Evolutionary conservation across 2,113 vertebrate species (phyloP), one percentile per base, ranked within the genome.

Genomic region (Electrona antarctica): DNA sequence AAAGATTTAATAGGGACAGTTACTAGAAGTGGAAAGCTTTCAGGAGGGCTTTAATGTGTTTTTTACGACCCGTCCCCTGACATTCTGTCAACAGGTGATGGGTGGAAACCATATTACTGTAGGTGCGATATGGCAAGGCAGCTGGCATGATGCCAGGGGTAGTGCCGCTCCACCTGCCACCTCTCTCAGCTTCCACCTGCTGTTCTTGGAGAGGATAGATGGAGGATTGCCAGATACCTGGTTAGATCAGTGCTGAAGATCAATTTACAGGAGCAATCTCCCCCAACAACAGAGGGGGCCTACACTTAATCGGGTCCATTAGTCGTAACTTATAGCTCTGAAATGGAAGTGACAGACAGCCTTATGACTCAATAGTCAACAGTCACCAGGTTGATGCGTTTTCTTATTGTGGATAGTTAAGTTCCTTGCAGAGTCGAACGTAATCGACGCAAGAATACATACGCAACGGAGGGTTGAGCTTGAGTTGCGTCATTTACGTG

Each of bases 181-280:
- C 79, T 85, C 76, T 71, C 7, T 10, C 28, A 68, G 68, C 15
- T 61, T 64, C 79, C 59, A 74, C 67, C 81, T 73, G 75, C 71
- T 64, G 67, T 80, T 83, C 33, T 69, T 11, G 1, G 4, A 0
- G 56, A 76, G 78, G 68, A 41, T 41, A 67, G 61, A 2, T 7
- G 11, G 58, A 60, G 52, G 12, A 7, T 61, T 69, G 69, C 54
- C 75, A 55, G 66, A 46, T 45, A 58, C 64, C 21, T 73, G 59
- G 46, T 64, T 33, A 50, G 57, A 46, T 60, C 2, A n/a, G 69
- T 52, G 72, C 47, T 21, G 65, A 82, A 71, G 71, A 77, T 73
- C 50, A 77, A 71, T 51, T 60, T 67, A 60, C 68, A 67, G 75
- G 67, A 67, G 65, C 52, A 57, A 3, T 69, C 67, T 74, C 52